These are phyloP conservation scores for Choreutis nemorana DNA, from an alignment of 2,888 invertebrate genomes.

Conservation along the genomic window DNA sequence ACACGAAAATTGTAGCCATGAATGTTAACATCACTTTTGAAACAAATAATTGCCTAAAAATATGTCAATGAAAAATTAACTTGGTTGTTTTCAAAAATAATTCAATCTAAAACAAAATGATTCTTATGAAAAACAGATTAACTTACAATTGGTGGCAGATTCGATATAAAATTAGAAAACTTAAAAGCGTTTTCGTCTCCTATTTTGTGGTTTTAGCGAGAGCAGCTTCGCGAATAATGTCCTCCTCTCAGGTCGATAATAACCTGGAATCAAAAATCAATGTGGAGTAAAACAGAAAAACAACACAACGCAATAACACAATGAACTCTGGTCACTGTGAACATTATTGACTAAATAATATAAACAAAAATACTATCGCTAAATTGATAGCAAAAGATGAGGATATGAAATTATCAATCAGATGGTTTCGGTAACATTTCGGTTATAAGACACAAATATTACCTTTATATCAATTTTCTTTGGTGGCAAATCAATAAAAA, in stretches of 20 bases:
- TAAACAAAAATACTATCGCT: no score
- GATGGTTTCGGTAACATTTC: constrained; percentile 8
- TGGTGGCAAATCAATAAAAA: constrained; percentile 11
- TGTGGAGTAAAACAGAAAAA: constrained; percentile 27
- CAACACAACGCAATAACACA: no score
- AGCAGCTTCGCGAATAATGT: constrained; percentile 55
- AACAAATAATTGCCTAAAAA: no score
- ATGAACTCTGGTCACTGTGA: constrained; percentile 4
- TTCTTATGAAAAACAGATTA: no score
- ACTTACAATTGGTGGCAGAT: constrained; percentile 64
- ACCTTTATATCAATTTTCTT: constrained; percentile 8
- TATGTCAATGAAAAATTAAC: no score
- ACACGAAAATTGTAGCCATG: no score
- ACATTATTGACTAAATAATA: constrained; percentile 1
- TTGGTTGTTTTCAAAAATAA: no score
- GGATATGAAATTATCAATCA: constrained; percentile 12
- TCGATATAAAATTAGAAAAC: constrained; percentile 64
- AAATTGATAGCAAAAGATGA: constrained; percentile 7
- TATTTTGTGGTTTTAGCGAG: constrained; percentile 60
- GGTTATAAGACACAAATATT: constrained; percentile 12
- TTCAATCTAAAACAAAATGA: no score
- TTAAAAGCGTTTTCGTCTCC: constrained; percentile 63
- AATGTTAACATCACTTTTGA: no score
- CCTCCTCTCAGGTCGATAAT: constrained; percentile 64
- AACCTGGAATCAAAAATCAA: constrained; percentile 64